These are phyloP conservation scores for Sebastes reedi DNA, from an alignment of 2,797 vertebrate genomes.

Conservation along the genomic window DNA sequence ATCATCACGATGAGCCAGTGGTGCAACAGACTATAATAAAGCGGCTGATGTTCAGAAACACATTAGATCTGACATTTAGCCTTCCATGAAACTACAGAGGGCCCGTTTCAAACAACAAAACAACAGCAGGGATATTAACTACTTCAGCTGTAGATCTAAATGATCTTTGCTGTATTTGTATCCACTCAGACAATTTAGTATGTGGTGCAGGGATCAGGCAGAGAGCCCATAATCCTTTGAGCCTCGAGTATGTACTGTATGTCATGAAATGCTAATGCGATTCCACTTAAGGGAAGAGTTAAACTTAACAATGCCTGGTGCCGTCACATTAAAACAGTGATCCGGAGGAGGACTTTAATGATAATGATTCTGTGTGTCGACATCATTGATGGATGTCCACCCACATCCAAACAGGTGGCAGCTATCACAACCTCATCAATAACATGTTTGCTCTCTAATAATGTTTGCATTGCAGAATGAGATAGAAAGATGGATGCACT, in stretches of 20 bases:
- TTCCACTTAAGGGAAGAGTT: slow-evolving; percentile 6
- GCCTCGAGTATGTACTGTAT: neutral
- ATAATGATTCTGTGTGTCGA: slow-evolving; percentile 38
- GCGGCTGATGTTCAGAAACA: slow-evolving; percentile 11
- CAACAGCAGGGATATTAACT: slow-evolving; percentile 12
- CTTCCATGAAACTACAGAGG: neutral
- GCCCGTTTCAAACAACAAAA: neutral
- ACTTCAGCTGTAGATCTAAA: neutral
- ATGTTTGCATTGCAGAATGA: neutral
- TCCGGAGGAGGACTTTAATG: slow-evolving; percentile 21
- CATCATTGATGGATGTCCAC: slow-evolving; percentile 41
- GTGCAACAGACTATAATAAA: slow-evolving; percentile 5
- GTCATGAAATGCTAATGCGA: slow-evolving; percentile 28
- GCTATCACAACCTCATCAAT: slow-evolving; percentile 35
- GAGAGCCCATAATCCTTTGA: neutral
- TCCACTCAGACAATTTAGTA: neutral
- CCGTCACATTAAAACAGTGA: neutral
- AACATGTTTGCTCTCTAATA: slow-evolving; percentile 17
- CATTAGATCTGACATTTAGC: slow-evolving; percentile 24
- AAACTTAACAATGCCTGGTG: slow-evolving; percentile 7
- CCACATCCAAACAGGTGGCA: slow-evolving; percentile 49
- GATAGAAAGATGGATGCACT: neutral
- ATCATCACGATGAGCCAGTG: slow-evolving; percentile 9
- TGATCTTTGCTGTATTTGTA: neutral
- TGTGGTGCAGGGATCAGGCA: slow-evolving; percentile 5